phyloP scores from a whole-genome alignment of 1,140 invertebrate species.

The Neodiprion virginianus region DNA sequence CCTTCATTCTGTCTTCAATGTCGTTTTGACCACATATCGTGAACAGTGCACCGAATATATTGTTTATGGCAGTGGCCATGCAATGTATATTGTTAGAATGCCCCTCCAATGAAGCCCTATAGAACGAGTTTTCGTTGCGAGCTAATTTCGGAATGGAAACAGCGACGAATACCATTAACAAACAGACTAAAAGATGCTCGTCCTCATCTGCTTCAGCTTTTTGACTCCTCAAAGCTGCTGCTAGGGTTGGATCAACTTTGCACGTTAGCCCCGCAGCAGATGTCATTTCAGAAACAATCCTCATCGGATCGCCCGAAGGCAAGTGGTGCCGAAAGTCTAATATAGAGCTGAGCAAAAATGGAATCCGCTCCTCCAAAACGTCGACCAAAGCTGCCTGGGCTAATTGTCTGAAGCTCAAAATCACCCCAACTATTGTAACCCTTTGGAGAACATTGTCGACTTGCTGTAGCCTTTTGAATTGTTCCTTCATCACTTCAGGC shows the following conservation, averaged over 20 bases:
- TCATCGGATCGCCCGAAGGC: slow-evolving; percentile 89
- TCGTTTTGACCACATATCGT: slow-evolving; percentile 94
- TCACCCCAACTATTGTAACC: slow-evolving; percentile 98
- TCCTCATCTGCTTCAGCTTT: slow-evolving; percentile 89
- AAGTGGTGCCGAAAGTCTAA: slow-evolving; percentile 93
- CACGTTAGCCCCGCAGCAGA: slow-evolving; percentile 92
- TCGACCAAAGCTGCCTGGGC: slow-evolving; percentile 93
- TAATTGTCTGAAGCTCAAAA: slow-evolving; percentile 92
- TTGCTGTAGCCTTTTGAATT: slow-evolving; percentile 88
- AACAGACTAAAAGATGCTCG: slow-evolving; percentile 93
- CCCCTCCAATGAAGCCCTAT: slow-evolving; percentile 90
- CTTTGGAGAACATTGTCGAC: slow-evolving; percentile 94
- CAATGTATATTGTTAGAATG: slow-evolving; percentile 99
- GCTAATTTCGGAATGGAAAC: slow-evolving; percentile 98
- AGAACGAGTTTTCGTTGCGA: slow-evolving; percentile 86
- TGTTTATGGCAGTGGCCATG: slow-evolving; percentile 94
- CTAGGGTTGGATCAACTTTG: slow-evolving; percentile 94
- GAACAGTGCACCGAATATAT: slow-evolving; percentile 96
- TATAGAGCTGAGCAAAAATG: slow-evolving; percentile 95
- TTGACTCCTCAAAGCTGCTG: slow-evolving; percentile 84
- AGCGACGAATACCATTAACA: slow-evolving; percentile 98
- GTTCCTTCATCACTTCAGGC: slow-evolving; percentile 97
- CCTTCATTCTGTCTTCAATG: slow-evolving; percentile 97
- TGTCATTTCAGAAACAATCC: slow-evolving; percentile 95
- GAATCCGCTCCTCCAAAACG: slow-evolving; percentile 92